Evolutionary conservation across 2,888 invertebrate species (phyloP).

Genomic region (Himalopsyche japonica): DNA sequence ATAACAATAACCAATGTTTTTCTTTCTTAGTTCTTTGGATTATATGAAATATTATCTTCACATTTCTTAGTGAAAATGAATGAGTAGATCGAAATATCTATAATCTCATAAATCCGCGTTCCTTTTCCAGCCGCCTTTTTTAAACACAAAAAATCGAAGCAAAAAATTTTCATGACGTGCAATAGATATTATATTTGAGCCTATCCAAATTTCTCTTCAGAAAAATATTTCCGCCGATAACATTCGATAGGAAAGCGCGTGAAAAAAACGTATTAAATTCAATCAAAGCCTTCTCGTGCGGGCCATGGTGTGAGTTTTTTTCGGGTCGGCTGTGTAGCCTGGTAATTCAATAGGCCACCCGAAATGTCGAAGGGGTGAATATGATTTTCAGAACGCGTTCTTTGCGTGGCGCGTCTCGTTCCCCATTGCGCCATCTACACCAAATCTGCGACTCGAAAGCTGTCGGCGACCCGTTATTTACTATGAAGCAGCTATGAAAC

Average conservation of each 20-base stretch:
- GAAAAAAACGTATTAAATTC: constrained; percentile 37
- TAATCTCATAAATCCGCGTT: neutral
- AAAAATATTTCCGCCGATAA: neutral
- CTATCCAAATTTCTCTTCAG: neutral
- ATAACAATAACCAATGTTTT: no score
- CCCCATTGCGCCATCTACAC: neutral
- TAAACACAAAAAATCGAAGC: neutral
- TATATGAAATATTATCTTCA: no score
- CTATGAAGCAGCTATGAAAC: no score
- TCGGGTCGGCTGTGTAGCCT: neutral
- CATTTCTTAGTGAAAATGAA: no score
- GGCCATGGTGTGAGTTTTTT: constrained; percentile 3
- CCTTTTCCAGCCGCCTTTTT: neutral
- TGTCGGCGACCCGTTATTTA: neutral
- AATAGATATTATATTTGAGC: neutral
- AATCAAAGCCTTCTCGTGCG: constrained; percentile 23
- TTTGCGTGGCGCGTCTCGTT: neutral
- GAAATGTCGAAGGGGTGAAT: constrained; percentile 29
- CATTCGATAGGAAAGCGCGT: constrained; percentile 19
- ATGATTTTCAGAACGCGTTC: constrained; percentile 32
- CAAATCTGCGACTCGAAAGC: neutral
- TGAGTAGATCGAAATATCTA: no score
- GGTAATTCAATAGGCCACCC: constrained; percentile 37
- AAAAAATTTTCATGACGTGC: neutral
- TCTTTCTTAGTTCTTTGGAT: no score